A percentile compares a stretch with the other conserved stretches of the same genome.
These are phyloP conservation scores for Ceratosolen fusciceps DNA, from an alignment of 1,140 invertebrate genomes.

Conservation along the genomic window DNA sequence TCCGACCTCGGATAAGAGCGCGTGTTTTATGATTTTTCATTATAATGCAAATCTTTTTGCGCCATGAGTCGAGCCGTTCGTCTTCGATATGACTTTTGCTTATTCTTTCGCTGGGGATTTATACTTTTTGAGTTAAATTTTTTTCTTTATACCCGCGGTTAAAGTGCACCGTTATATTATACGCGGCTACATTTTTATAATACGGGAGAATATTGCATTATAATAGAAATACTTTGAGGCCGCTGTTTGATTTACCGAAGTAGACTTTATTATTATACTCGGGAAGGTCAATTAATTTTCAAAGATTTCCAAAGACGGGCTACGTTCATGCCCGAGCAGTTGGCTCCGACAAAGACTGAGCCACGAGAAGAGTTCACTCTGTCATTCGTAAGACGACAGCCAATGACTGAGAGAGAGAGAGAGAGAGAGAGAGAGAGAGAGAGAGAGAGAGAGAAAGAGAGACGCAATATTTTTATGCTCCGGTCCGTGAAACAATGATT, in stretches of 20 bases:
- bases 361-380: background rate
- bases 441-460: no score
- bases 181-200: background rate
- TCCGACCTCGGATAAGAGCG: background rate
- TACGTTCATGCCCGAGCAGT: background rate
- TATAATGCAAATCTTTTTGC: constrained; percentile 46
- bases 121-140: background rate
- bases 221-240: background rate
- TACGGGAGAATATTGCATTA: background rate
- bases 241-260: background rate
- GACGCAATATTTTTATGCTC: background rate
- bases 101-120: constrained; percentile 10
- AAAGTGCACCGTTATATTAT: background rate
- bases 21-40: constrained; percentile 45
- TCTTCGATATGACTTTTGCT: constrained; percentile 37
- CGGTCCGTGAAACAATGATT: constrained; percentile 2
- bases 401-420: no score
- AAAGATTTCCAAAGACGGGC: background rate
- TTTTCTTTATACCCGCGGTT: background rate
- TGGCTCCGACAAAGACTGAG: background rate
- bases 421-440: no score
- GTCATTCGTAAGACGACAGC: no score
- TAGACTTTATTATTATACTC: no score
- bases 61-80: constrained; percentile 19
- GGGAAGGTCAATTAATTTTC: background rate